Percentiles rank a stretch among this genome's conserved stretches.
Evolutionary conservation across 2,888 invertebrate species (phyloP).

Genomic region (Liopterus haemorrhoidalis): DNA sequence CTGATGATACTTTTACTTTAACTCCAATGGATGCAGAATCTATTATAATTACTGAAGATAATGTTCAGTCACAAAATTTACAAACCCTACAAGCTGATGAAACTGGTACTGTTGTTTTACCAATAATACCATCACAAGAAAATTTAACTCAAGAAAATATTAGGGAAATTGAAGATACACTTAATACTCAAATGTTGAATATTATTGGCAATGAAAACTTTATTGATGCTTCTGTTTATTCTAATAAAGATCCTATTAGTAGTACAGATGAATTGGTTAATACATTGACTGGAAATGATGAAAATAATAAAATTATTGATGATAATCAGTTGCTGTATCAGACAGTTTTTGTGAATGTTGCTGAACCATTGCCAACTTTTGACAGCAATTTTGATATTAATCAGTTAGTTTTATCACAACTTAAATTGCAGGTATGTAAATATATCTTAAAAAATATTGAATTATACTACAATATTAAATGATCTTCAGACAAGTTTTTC

Average conservation of each 20-base stretch:
- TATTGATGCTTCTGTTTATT: conserved; percentile 13
- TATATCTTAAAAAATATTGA: too few relatives aligned
- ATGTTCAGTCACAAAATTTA: conserved; percentile 33
- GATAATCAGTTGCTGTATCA: conserved; percentile 16
- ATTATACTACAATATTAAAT: too few relatives aligned
- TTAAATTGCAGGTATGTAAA: conserved; percentile 30
- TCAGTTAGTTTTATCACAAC: conserved; percentile 27
- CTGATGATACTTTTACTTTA: conserved; percentile 25
- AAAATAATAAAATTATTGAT: conserved; percentile 12
- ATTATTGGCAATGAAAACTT: conserved; percentile 29
- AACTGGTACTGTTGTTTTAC: conserved; percentile 42
- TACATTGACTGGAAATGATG: conserved; percentile 12
- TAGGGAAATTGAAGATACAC: conserved; percentile 43
- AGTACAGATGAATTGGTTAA: conserved; percentile 20
- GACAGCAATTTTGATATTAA: conserved; percentile 15
- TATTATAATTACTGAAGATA: conserved; percentile 14
- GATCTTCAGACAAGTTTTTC: too few relatives aligned
- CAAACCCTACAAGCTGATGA: conserved; percentile 43
- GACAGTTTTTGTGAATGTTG: conserved; percentile 18
- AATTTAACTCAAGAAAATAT: conserved; percentile 45
- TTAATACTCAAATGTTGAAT: conserved; percentile 43
- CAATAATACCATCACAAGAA: conserved; percentile 40
- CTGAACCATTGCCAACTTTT: conserved; percentile 19
- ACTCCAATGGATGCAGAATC: conserved; percentile 1
- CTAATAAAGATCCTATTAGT: conserved; percentile 18